Conservation (phyloP, 2,888 invertebrate species). For the Polymixis flavicincta region DNA sequence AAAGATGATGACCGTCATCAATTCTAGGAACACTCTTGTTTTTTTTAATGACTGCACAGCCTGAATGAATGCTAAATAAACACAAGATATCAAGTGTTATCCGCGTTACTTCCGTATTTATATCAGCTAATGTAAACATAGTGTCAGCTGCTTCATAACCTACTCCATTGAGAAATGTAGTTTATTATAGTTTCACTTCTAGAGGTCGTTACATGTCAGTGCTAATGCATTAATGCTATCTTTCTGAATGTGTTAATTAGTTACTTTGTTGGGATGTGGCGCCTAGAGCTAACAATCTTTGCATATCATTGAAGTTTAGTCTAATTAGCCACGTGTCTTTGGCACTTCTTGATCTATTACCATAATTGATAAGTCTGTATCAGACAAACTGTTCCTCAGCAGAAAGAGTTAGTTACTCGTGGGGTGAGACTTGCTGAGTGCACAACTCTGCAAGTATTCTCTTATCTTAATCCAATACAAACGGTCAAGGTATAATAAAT, state of each 20-base stretch:
- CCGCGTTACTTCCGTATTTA: conserved; percentile 52
- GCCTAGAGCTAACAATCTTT: conserved; percentile 29
- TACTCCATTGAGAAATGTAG: conserved; percentile 54
- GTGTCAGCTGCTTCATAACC: conserved; percentile 35
- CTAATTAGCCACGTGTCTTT: conserved; percentile 15
- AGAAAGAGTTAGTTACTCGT: neutral
- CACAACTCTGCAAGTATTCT: neutral
- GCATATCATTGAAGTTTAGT: conserved; percentile 13
- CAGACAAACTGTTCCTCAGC: neutral
- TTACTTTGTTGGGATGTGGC: conserved; percentile 45
- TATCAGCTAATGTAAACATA: conserved; percentile 35
- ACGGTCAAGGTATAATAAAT: neutral
- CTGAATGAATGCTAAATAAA: conserved; percentile 50
- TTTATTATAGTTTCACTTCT: conserved; percentile 24
- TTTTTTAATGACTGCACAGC: conserved; percentile 17
- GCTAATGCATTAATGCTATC: conserved; percentile 37
- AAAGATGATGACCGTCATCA: neutral
- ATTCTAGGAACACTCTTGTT: conserved; percentile 21
- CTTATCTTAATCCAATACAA: neutral
- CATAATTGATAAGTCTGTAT: neutral
- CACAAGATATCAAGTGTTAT: conserved; percentile 40
- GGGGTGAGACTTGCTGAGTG: neutral
- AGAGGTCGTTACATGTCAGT: conserved; percentile 36
- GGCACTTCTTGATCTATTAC: neutral
- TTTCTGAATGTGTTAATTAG: conserved; percentile 25